Base-by-base conservation (phyloP, 2,888 invertebrate genomes). In the Blomia tropicalis region DNA sequence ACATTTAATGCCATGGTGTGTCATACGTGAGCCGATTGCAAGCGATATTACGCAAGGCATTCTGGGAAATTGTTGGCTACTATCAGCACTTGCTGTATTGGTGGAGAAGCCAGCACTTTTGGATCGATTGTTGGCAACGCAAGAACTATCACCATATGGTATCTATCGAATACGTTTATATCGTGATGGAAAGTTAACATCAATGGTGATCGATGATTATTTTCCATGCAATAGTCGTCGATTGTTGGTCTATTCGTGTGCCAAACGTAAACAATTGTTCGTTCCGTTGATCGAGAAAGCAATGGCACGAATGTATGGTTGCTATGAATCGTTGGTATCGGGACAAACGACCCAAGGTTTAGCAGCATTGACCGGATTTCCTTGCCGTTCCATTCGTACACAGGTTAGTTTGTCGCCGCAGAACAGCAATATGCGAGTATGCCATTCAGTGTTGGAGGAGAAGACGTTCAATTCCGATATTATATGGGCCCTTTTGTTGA, bases 221-320 rank as follows among this genome's bases (percentile, higher is more conserved):
- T 79, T 98, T 70, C 98, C 98, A 0, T 95, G 93, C 77, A 89
- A 93, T 76, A 83, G 84, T 75, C 80, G 85, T 69, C 88, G 91
- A 1, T 87, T 88, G 70, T 79, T 95, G 14, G 87, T 93, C n/a
- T 95, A 93, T 75, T 93, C 92, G 11, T 73, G 88, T 87, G 87
- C 90, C 23, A 91, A 87, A 77, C 80, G 92, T 74, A 88, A 87
- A 78, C 93, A 98, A 73, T 77, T 98, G 31, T 98, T 96, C 96
- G 95, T 96, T 62, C 93, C 96, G 1, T 75, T 98, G 65, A 95
- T 98, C 68, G 98, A 98, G 74, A 98, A 98, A 75, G 96, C 96
- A 0, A 88, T 96, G 30, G 96, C 96, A 0, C 98, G 98, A 76
- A 81, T 93, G 61, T 90, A 95, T 73, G 96, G 96, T 30, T 91